Conservation (phyloP, 2,113 vertebrate genomes). For the Petrocephalus zakoni region DNA sequence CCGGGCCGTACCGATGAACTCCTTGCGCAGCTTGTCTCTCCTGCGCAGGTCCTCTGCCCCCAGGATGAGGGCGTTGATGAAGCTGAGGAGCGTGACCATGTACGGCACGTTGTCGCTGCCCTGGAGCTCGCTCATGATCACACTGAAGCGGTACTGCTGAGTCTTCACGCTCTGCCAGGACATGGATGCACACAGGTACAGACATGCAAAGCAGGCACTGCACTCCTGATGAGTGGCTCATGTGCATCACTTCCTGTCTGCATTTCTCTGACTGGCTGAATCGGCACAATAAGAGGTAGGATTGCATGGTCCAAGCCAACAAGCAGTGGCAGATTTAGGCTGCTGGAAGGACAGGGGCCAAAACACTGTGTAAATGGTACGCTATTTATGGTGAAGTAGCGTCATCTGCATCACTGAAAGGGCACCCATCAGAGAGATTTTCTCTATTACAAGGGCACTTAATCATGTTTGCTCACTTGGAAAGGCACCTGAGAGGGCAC, state of each 20-base stretch:
- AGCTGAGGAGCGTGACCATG: constrained; percentile 84
- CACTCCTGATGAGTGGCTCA: neutral
- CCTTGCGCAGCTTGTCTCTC: constrained; percentile 81
- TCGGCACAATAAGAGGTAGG: neutral
- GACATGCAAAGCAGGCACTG: neutral
- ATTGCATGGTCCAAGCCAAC: neutral
- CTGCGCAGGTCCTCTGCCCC: constrained; percentile 76
- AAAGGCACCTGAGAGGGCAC: neutral
- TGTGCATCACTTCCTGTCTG: neutral
- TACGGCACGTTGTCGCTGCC: constrained; percentile 84
- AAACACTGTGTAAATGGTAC: neutral
- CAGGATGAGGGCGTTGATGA: constrained; percentile 89
- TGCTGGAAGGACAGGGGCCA: neutral
- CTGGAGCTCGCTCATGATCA: constrained; percentile 86
- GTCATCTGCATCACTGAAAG: neutral
- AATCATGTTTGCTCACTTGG: neutral
- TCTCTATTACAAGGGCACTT: neutral
- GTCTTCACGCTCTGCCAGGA: constrained; percentile 73
- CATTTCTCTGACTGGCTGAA: neutral
- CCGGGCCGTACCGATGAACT: constrained; percentile 75
- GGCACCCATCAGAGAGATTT: neutral
- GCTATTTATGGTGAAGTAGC: neutral
- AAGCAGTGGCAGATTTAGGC: neutral
- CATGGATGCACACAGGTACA: neutral
- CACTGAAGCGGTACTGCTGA: constrained; percentile 92